Conservation (phyloP, 2,888 invertebrate genomes). For the Geotrupes spiniger region DNA sequence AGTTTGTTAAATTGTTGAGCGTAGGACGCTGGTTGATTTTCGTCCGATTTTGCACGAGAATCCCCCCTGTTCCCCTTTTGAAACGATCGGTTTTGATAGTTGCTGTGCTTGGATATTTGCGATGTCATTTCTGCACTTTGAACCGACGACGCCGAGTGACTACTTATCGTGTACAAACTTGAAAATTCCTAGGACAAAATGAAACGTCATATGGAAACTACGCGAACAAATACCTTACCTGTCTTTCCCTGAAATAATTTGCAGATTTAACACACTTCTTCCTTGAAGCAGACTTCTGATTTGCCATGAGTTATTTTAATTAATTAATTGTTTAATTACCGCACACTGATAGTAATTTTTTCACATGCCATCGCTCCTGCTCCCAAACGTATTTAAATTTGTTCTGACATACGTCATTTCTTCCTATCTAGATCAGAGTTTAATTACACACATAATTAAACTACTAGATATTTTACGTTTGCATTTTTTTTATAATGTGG, state of each 20-base stretch:
- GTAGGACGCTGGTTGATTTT: background rate
- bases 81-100: slow-evolving; percentile 4
- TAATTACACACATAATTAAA: too few species aligned
- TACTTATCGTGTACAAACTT: slow-evolving; percentile 18
- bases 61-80: slow-evolving; percentile 11
- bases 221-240: too few species aligned
- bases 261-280: slow-evolving; percentile 15
- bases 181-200: slow-evolving; percentile 14
- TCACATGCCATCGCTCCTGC: background rate
- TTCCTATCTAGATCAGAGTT: too few species aligned
- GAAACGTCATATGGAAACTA: too few species aligned
- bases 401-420: too few species aligned
- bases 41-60: background rate
- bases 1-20: background rate
- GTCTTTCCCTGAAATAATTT: slow-evolving; percentile 16
- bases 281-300: background rate
- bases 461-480: too few species aligned
- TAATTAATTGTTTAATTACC: background rate
- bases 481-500: background rate
- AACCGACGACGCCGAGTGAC: slow-evolving; percentile 7
- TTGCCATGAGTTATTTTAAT: slow-evolving; percentile 4
- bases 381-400: too few species aligned
- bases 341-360: slow-evolving; percentile 12
- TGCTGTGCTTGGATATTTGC: background rate
- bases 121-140: slow-evolving; percentile 13